Evolutionary conservation across 2,797 vertebrate genomes (phyloP).

Genomic region (Clarias fuscus): DNA sequence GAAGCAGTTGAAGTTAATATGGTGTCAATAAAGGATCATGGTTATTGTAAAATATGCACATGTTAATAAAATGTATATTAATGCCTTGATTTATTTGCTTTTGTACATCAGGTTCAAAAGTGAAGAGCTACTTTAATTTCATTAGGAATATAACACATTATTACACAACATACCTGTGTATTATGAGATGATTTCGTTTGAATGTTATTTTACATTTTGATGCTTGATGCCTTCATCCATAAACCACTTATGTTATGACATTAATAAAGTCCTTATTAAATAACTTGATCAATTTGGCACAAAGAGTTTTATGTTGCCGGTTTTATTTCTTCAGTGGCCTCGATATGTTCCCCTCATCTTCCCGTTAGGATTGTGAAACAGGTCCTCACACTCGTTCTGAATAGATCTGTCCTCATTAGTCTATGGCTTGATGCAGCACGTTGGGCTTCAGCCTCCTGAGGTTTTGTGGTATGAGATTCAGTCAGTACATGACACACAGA

Average conservation of each 20-base stretch:
- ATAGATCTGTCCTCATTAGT: conserved; percentile 37
- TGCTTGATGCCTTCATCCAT: not conserved
- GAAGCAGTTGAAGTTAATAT: not conserved
- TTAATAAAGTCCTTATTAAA: not conserved
- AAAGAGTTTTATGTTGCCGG: not conserved
- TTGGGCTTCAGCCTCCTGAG: not conserved
- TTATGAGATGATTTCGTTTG: not conserved
- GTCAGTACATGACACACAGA: not conserved
- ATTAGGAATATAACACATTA: not conserved
- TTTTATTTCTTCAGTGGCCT: not conserved
- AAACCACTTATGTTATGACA: not conserved
- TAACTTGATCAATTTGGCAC: not conserved
- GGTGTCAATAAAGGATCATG: not conserved
- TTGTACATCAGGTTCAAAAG: not conserved
- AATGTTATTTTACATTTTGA: not conserved
- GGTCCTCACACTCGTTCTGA: not conserved
- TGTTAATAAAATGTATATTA: conserved; percentile 6
- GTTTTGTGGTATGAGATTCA: not conserved
- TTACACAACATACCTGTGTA: not conserved
- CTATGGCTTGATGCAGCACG: not conserved
- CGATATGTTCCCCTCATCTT: not conserved
- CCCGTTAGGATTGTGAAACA: not conserved
- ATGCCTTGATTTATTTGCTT: not conserved
- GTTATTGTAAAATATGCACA: not conserved
- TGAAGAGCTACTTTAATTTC: not conserved